Conservation (phyloP, 2,797 vertebrate genomes). For the Tokudaia tokunoshimensis region DNA sequence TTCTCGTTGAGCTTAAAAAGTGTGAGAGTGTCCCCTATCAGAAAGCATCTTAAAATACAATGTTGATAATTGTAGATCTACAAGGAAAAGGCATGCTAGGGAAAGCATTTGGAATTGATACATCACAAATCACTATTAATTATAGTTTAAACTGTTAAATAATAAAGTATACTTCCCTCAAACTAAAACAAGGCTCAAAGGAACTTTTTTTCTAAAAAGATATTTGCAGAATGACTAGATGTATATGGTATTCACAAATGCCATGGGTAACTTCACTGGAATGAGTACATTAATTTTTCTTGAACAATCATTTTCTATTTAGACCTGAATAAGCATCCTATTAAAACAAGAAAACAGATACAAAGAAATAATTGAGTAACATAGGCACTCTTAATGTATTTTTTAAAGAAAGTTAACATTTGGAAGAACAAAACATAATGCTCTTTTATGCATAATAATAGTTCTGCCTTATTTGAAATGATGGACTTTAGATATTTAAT, state of each 20-base stretch:
- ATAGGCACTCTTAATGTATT: background rate
- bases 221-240: background rate
- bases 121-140: background rate
- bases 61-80: background rate
- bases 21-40: background rate
- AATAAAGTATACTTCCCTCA: background rate
- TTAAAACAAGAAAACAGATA: background rate
- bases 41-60: background rate
- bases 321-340: background rate
- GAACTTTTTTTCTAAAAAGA: background rate
- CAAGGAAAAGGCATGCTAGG: background rate
- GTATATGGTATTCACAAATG: background rate
- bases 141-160: background rate
- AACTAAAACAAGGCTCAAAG: background rate
- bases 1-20: background rate
- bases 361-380: background rate
- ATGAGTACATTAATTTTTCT: conserved; percentile 2
- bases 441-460: conserved; percentile 44
- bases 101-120: conserved; percentile 9
- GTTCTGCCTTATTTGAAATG: background rate
- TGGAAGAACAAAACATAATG: background rate
- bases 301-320: conserved; percentile 28
- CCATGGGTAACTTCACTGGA: background rate
- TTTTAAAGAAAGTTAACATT: background rate
- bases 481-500: background rate